Evolutionary conservation across 2,797 vertebrate genomes (phyloP).

Genomic region (Artibeus jamaicensis): DNA sequence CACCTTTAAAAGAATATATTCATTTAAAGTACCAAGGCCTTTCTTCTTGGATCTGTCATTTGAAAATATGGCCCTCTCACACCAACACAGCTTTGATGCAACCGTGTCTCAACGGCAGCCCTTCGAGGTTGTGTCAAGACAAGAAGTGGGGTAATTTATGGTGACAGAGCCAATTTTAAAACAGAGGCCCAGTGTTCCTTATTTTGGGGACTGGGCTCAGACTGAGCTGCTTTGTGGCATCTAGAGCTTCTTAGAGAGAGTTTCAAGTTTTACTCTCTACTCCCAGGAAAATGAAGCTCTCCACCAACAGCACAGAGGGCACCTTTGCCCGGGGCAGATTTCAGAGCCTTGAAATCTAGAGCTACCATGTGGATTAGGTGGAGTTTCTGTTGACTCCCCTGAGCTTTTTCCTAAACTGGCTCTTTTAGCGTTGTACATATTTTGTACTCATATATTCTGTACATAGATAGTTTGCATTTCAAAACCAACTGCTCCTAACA

Average conservation of each 20-base stretch:
- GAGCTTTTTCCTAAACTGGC: neutral
- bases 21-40: conserved; percentile 19
- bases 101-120: conserved; percentile 4
- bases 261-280: conserved; percentile 42
- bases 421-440: neutral
- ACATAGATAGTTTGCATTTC: neutral
- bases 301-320: neutral
- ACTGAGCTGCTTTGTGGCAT: conserved; percentile 45
- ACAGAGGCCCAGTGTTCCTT: conserved; percentile 72
- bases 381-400: neutral
- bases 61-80: conserved; percentile 55
- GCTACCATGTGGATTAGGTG: neutral
- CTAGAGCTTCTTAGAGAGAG: conserved; percentile 14
- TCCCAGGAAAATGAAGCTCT: conserved; percentile 56
- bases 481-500: neutral
- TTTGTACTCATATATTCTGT: neutral
- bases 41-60: conserved; percentile 54
- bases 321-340: neutral
- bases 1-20: conserved; percentile 63
- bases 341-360: neutral
- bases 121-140: conserved; percentile 62
- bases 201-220: conserved; percentile 41
- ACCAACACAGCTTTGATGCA: conserved; percentile 46
- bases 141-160: conserved; percentile 48
- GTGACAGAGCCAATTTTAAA: conserved; percentile 60